These are phyloP conservation scores for Conus ventricosus DNA, from an alignment of 1,140 invertebrate species.

Conservation along the genomic window DNA sequence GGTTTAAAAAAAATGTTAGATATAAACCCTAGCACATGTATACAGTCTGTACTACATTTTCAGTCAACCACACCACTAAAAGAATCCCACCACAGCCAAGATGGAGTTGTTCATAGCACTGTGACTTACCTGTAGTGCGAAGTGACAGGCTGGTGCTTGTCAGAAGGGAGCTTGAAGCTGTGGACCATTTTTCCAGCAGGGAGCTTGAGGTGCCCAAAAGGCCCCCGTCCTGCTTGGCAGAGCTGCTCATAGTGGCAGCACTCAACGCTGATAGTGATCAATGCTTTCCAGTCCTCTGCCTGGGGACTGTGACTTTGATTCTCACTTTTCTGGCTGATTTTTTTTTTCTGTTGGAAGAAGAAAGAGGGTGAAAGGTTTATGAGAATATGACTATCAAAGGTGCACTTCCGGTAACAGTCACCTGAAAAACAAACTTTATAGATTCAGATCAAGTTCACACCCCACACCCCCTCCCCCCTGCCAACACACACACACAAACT, in stretches of 20 bases:
- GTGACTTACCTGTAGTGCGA: neutral
- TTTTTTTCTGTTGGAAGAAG: neutral
- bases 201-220: conserved; percentile 11
- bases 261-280: neutral
- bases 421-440: neutral
- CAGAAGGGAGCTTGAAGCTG: neutral
- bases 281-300: no score
- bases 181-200: conserved; percentile 37
- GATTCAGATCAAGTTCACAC: no score
- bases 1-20: neutral
- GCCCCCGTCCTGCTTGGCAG: conserved; percentile 19
- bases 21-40: no score
- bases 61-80: neutral
- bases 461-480: no score
- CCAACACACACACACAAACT: no score
- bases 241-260: neutral
- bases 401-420: neutral
- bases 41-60: neutral
- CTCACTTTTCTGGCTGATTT: no score
- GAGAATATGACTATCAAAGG: neutral
- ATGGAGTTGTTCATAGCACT: no score
- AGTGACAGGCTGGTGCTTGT: neutral
- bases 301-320: neutral
- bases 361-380: neutral
- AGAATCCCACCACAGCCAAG: neutral